A percentile compares a stretch with the other conserved stretches of the same genome.
Evolutionary conservation across 92 coral and sea anemone species (phyloP).

Genomic region (Galaxea fascicularis): DNA sequence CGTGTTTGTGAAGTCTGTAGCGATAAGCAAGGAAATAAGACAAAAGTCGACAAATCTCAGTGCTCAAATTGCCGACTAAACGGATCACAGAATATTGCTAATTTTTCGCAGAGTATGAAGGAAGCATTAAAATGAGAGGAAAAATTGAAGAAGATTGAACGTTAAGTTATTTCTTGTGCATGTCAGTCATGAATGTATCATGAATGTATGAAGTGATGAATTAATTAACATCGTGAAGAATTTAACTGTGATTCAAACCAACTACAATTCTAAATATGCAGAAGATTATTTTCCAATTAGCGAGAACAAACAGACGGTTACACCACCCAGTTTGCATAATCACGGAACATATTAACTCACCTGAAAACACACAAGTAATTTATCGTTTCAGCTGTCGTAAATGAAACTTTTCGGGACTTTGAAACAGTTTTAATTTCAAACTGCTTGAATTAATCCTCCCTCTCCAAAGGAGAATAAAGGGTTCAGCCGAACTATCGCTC

Average conservation of each 20-base stretch:
- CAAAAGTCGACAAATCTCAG: too few species aligned
- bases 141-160: too few species aligned
- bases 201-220: too few species aligned
- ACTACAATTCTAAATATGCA: not conserved
- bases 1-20: too few species aligned
- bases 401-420: not conserved
- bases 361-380: not conserved
- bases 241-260: not conserved
- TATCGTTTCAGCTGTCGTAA: slow-evolving; percentile 31
- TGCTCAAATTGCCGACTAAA: too few species aligned
- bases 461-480: not conserved
- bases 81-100: too few species aligned
- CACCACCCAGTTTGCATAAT: not conserved
- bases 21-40: too few species aligned
- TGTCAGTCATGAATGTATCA: too few species aligned
- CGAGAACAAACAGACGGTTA: slow-evolving; percentile 15
- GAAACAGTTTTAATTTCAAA: not conserved
- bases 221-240: not conserved
- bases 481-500: not conserved
- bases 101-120: too few species aligned
- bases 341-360: slow-evolving; percentile 12
- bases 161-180: too few species aligned
- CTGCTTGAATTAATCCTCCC: not conserved
- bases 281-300: not conserved
- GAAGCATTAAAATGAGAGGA: too few species aligned